Conservation (phyloP, 2,113 vertebrate species). For the Paratilapia polleni region DNA sequence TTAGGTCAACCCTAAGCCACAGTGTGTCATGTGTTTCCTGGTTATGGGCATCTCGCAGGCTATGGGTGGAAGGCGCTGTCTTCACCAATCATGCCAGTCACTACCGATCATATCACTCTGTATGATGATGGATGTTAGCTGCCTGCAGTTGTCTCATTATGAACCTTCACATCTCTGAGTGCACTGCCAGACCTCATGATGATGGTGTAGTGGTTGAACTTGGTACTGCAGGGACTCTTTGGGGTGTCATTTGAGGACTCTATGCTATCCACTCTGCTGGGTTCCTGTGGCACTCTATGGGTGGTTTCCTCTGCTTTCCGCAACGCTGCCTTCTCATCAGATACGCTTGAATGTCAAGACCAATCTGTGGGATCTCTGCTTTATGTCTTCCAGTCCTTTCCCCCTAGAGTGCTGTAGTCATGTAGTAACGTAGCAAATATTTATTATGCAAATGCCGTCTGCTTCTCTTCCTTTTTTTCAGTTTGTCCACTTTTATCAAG, state of each 20-base stretch:
- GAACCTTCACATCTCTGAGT: slow-evolving; percentile 1
- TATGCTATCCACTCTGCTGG: slow-evolving; percentile 33
- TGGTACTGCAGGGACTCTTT: slow-evolving; percentile 48
- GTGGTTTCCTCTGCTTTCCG: slow-evolving; percentile 56
- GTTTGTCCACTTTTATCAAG: slow-evolving; percentile 52
- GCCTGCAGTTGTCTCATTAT: slow-evolving; percentile 16
- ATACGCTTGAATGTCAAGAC: slow-evolving; percentile 32
- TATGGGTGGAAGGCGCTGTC: slow-evolving; percentile 35
- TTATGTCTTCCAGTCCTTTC: slow-evolving; percentile 35
- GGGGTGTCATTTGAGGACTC: slow-evolving; percentile 68
- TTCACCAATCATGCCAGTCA: slow-evolving; percentile 11
- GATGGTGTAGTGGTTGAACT: slow-evolving; percentile 23
- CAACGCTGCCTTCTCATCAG: slow-evolving; percentile 46
- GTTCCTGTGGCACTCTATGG: slow-evolving; percentile 38
- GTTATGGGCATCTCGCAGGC: slow-evolving; percentile 29
- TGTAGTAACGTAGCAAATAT: slow-evolving; percentile 4
- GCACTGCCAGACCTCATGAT: neutral
- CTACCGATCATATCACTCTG: neutral
- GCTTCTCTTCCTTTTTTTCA: neutral
- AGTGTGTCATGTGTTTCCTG: slow-evolving; percentile 58
- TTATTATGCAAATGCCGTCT: neutral
- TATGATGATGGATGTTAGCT: neutral
- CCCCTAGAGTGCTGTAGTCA: slow-evolving; percentile 12
- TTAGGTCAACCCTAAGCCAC: slow-evolving; percentile 42
- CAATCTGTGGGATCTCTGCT: slow-evolving; percentile 38